phyloP scores from a whole-genome alignment of 2,113 vertebrate genomes.

The Sturnus vulgaris region DNA sequence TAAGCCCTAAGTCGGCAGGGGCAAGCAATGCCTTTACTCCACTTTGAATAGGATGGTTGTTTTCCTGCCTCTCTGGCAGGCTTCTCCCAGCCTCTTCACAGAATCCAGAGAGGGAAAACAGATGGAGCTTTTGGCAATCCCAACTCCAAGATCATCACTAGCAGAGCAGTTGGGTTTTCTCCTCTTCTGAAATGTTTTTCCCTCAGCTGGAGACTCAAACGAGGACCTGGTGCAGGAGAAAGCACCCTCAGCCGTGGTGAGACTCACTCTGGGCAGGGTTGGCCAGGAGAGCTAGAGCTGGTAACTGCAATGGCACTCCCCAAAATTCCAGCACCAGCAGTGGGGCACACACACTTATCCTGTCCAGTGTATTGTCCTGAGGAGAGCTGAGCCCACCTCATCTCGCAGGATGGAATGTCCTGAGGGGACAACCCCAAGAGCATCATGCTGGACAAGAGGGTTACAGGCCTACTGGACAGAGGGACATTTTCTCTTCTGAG shows the following conservation, averaged over 20 bases:
- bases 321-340: not conserved
- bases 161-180: slow-evolving; percentile 41
- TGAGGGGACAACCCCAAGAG: not conserved
- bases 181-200: slow-evolving; percentile 40
- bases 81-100: not conserved
- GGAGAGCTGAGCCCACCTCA: not conserved
- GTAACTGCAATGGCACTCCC: not conserved
- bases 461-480: not conserved
- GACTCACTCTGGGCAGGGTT: not conserved
- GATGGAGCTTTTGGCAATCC: slow-evolving; percentile 64
- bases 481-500: not conserved
- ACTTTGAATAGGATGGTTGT: not conserved
- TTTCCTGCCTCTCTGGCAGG: not conserved
- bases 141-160: not conserved
- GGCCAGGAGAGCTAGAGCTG: not conserved
- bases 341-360: accelerated
- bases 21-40: not conserved
- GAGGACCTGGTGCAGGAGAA: not conserved
- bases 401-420: not conserved
- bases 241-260: not conserved
- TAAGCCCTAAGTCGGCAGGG: not conserved
- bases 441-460: too few relatives aligned
- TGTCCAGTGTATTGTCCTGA: accelerated
- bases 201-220: not conserved
- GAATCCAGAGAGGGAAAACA: slow-evolving; percentile 42